Base-by-base conservation (phyloP, 1,140 invertebrate genomes). In the Formica exsecta region DNA sequence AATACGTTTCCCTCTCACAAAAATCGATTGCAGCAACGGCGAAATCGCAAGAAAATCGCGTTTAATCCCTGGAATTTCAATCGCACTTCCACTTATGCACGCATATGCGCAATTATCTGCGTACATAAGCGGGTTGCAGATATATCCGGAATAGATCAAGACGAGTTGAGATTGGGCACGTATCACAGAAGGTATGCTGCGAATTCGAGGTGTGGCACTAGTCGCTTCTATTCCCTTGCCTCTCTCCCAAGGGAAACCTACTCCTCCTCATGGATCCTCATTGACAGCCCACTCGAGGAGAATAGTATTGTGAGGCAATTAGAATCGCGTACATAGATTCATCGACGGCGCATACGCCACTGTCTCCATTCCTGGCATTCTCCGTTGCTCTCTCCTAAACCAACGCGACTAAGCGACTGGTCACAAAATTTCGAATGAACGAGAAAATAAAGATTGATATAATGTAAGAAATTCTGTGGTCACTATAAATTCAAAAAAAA, bases 201-300 rank as follows among this genome's bases (percentile, higher is more conserved):
- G 90, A 92, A 92, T 92, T 93, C 87, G 89, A 93, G 91, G 93
- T 92, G 90, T 92, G 92, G 90, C 89, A 84, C 68, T 41, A 38
- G 71, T 61, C 61, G 65, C 48, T 77, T 76, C 38, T 25, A 61
- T 54, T 64, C 77, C 36, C 48, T 79, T 73, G n/a, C 41, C 25
- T 70, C 75, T 85, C 74, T 66, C 59, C 68, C 29, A 66, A 77
- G 77, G 83, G 87, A 89, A 86, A 89, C 71, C 59, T 59, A 64
- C 51, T 89, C 83, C 88, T 86, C 71, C 70, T 83, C 70, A 41
- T 44, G 19, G 29, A 73, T 61, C 64, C 62, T 76, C 62, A 44
- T 32, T 25, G 71, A 25, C 76, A 25, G 57, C 75, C 66, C 19
- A 61, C 87, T 65, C 57, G 76, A 59, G 38, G 38, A 61, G 54